Base-by-base conservation (phyloP, 2,888 invertebrate species). In the Argyresthia albistria region DNA sequence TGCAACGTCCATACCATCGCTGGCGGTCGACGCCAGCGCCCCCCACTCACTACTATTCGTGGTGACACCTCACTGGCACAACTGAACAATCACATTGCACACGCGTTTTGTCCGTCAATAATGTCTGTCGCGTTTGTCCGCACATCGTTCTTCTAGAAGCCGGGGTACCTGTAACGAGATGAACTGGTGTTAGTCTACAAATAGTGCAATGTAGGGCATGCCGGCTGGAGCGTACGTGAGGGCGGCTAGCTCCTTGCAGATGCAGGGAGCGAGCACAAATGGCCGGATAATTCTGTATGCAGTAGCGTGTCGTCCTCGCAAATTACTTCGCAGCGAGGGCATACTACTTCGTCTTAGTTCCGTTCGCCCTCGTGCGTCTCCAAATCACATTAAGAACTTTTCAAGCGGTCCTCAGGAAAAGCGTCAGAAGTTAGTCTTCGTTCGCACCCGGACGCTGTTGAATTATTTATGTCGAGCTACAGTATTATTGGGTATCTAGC, bases 1-100 rank as follows among this genome's bases (percentile, higher is more conserved):
- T 62, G 68, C 79, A 75, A 75, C 68, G 82, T 83, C 83, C 87
- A 87, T 87, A 78, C 76, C 87, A 87, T 87, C 76, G 80, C 86
- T 82, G 80, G 83, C 75, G 70, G 71, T 69, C 76, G 73, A 72
- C 78, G 80, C 83, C 80, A 76, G 80, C 80, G 79, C 73, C 69
- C 72, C 77, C 79, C 80, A 79, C 73, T 73, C 71, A 59, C 65
- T 58, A 67, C 76, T 80, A 74, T 82, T 79, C 86, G 87, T 80
- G 73, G 81, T 86, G 81, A 64, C 71, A 3, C 43, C 75, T 73
- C 68, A 65, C 60, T 65, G 77, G 64, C 71, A 63, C 86, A 78
- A 69, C 76, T 71, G 69, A 59, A 75, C 66, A 64, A 65, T 71
- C 76, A 73, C 75, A 67, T 57, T 59, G 57, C 65, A 71, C 70